Evolutionary conservation across 2,797 vertebrate species (phyloP).

Genomic region (Harpagifer antarcticus): DNA sequence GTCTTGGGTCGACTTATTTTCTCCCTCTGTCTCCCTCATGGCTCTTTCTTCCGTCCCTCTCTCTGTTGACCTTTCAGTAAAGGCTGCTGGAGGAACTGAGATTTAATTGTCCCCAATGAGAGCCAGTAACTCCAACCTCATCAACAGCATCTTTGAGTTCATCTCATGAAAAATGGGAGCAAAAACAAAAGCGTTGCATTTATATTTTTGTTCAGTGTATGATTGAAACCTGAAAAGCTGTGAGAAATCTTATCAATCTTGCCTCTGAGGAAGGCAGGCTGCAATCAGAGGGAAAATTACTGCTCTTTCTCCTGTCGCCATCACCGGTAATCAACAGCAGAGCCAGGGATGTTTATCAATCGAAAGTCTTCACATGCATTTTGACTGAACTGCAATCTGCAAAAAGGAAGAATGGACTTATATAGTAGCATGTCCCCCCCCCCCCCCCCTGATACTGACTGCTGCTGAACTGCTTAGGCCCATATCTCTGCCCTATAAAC

Average conservation of each 20-base stretch:
- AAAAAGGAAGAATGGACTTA: conserved; percentile 23
- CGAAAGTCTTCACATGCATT: conserved; percentile 23
- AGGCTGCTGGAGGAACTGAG: conserved; percentile 37
- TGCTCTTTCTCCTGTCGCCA: conserved; percentile 29
- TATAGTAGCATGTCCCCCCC: background rate
- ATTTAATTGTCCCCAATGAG: conserved; percentile 68
- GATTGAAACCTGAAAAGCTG: conserved; percentile 34
- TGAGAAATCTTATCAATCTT: conserved; percentile 38
- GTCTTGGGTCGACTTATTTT: background rate
- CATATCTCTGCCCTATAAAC: conserved; percentile 44
- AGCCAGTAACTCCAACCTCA: conserved; percentile 59
- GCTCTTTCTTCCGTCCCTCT: conserved; percentile 27
- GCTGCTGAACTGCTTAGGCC: conserved; percentile 12
- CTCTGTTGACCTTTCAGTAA: conserved; percentile 61
- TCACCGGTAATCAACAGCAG: conserved; percentile 21
- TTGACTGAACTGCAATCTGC: conserved; percentile 18
- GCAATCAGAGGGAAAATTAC: conserved; percentile 63
- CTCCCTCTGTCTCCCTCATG: background rate
- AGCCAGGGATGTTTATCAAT: conserved; percentile 35
- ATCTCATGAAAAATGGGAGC: too few relatives aligned
- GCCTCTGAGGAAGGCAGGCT: conserved; percentile 28
- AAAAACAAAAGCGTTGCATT: too few relatives aligned
- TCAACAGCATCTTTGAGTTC: too few relatives aligned
- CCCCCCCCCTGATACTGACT: background rate
- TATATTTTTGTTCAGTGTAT: too few relatives aligned